phyloP scores from a whole-genome alignment of 2,797 vertebrate species.

The Aratinga solstitialis region DNA sequence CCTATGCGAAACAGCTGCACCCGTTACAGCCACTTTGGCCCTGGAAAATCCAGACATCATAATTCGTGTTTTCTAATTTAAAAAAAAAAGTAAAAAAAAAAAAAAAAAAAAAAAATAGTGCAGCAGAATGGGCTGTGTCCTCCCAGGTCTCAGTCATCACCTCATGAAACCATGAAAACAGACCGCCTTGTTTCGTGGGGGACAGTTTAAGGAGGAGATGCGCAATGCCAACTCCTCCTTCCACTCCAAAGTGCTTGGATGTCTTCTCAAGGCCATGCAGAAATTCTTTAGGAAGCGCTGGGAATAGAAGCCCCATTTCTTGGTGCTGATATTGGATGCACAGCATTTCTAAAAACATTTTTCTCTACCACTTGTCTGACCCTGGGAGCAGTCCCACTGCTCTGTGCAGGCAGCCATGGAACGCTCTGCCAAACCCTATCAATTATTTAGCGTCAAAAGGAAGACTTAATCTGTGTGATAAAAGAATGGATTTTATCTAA shows the following conservation, averaged over 20 bases:
- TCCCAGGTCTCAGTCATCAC: background rate
- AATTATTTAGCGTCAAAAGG: slow-evolving; percentile 76
- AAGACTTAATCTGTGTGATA: slow-evolving; percentile 77
- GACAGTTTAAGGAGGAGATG: background rate
- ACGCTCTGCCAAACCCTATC: slow-evolving; percentile 65
- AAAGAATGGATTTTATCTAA: slow-evolving; percentile 77
- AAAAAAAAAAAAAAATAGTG: background rate
- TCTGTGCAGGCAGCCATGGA: slow-evolving; percentile 6
- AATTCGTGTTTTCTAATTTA: background rate
- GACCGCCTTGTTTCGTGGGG: background rate
- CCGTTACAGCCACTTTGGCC: background rate
- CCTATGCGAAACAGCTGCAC: background rate
- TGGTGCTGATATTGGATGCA: slow-evolving; percentile 70
- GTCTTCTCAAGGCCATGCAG: background rate
- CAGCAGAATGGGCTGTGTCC: background rate
- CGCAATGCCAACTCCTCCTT: background rate
- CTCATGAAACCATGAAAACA: background rate
- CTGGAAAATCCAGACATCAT: background rate
- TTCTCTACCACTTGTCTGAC: slow-evolving; percentile 79
- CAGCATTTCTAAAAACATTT: slow-evolving; percentile 78
- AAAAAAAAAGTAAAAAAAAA: background rate
- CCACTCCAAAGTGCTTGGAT: background rate
- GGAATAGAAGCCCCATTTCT: slow-evolving; percentile 60
- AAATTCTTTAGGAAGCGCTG: background rate
- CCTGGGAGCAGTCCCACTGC: slow-evolving; percentile 67